These are phyloP conservation scores for Malurus elegans DNA, from an alignment of 2,113 vertebrate genomes.

Conservation along the genomic window DNA sequence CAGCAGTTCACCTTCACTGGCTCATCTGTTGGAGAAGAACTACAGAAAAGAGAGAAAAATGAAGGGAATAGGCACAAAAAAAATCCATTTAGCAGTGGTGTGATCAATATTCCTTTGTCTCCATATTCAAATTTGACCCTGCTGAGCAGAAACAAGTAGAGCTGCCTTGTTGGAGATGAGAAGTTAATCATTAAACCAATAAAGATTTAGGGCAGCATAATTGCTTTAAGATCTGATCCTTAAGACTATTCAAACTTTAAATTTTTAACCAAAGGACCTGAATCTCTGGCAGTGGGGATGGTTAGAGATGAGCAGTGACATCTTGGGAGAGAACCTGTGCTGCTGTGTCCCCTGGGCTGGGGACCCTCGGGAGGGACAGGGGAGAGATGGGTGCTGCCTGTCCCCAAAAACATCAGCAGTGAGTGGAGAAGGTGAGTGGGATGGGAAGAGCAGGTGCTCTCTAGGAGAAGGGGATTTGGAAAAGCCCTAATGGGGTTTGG, in stretches of 20 bases:
- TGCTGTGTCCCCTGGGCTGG: background rate
- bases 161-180: background rate
- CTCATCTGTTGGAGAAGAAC: background rate
- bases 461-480: background rate
- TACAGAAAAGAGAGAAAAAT: background rate
- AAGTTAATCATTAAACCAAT: conserved; percentile 12
- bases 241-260: background rate
- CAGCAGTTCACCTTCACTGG: background rate
- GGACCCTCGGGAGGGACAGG: background rate
- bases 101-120: conserved; percentile 8
- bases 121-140: background rate
- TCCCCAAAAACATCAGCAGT: background rate
- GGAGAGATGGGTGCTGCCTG: background rate
- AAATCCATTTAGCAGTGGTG: accelerated
- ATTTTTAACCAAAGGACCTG: background rate
- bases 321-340: accelerated
- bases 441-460: background rate
- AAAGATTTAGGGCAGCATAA: background rate
- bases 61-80: background rate
- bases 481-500: accelerated
- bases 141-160: background rate
- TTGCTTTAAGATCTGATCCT: background rate
- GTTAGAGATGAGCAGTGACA: background rate
- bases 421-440: background rate
- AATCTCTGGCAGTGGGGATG: background rate